Base-by-base conservation (phyloP, 2,113 vertebrate genomes). In the Anarrhichthys ocellatus region DNA sequence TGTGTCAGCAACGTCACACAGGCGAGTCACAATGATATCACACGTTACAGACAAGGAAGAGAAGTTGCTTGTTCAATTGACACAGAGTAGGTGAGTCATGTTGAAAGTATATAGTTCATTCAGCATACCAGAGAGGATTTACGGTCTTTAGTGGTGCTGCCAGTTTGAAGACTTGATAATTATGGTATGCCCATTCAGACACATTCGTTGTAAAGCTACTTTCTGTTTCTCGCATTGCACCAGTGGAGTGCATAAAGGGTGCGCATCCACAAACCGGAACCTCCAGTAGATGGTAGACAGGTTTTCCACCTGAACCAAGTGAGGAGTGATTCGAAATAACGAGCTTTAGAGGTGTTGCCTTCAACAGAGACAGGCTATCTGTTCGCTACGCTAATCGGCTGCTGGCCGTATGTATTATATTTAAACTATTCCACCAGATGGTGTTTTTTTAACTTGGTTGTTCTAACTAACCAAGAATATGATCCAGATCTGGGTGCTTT, bases 111-210 rank as follows among this genome's bases (percentile, higher is more conserved):
- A 44, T 11, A 6, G 22, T 13, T 46, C 13, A 56, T 46, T 73
- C 62, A 29, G 42, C 36, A n/a, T 13, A 22, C 9, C 42, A 59
- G 34, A 59, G 18, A 56, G 2, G 36, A 62, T 78, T 68, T 62
- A 61, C 34, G 8, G 46, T 29, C 34, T 56, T 61, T 22, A 10
- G 15, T 29, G 66, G 20, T 24, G 13, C 73, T 73, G 54, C 66
- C 68, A 46, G 6, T 42, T 42, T 32, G 22, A 44, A 20, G 56
- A n/a, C 22, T n/a, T 58, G n/a, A 64, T 65, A 74, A 40, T 79
- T 54, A 58, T 38, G 27, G 11, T 15, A 18, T 22, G n/a, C 29
- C 67, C 36, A 67, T 54, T 75, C 42, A 18, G 46, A 84, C 24
- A 10, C 27, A 42, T 7, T 1, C 14, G 3, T 24, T 24, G 10